These are phyloP conservation scores for Heliconius hortense DNA, from an alignment of 2,888 invertebrate species.

Conservation along the genomic window DNA sequence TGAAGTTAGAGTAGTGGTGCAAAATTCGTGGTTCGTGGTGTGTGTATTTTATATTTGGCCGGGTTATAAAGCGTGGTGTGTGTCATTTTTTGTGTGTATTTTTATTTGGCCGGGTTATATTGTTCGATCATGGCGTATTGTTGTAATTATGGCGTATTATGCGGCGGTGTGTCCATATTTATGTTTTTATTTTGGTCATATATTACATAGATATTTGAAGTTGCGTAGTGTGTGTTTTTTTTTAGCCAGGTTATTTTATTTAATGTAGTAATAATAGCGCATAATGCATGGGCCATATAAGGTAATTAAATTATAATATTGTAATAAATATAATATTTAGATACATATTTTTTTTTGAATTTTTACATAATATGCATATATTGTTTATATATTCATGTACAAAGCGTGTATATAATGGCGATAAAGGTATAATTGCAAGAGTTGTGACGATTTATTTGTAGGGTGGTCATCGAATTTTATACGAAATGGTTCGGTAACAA, in stretches of 20 bases:
- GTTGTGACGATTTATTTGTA: background rate
- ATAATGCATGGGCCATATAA: background rate
- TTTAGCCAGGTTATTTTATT: no score
- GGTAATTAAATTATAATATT: background rate
- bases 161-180: no score
- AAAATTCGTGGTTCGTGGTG: background rate
- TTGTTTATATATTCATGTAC: background rate
- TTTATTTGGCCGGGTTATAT: background rate
- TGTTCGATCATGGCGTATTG: background rate
- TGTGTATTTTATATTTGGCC: background rate
- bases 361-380: background rate
- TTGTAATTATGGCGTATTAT: background rate
- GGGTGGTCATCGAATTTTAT: background rate
- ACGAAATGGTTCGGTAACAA: background rate
- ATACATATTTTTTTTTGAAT: background rate
- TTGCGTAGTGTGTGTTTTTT: background rate
- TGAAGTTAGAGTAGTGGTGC: background rate
- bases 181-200: no score
- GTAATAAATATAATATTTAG: background rate
- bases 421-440: background rate
- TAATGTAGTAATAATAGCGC: no score
- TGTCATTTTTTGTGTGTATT: no score
- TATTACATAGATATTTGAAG: no score
- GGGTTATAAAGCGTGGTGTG: no score
- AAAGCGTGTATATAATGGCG: background rate